phyloP scores from a whole-genome alignment of 2,888 invertebrate genomes.

The Bellardia bayeri region DNA sequence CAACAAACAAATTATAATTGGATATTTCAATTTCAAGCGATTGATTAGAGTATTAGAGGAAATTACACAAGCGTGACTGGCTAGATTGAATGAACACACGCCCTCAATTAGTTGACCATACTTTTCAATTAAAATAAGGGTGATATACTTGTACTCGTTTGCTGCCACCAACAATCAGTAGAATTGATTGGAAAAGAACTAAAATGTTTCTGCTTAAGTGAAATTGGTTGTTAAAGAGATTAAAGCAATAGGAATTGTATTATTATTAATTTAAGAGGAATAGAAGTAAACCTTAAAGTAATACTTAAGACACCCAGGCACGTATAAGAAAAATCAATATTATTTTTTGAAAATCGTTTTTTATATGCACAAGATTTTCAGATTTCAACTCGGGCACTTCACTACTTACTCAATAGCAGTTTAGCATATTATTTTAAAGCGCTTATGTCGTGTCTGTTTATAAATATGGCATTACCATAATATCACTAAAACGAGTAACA shows the following conservation, averaged over 20 bases:
- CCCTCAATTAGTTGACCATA: constrained; percentile 16
- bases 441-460: too few species aligned
- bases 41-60: constrained; percentile 33
- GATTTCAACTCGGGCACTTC: too few species aligned
- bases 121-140: constrained; percentile 43
- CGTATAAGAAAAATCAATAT: not conserved
- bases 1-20: constrained; percentile 53
- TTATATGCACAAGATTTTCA: too few species aligned
- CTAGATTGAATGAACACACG: constrained; percentile 10
- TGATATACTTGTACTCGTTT: not conserved
- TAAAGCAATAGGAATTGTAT: not conserved
- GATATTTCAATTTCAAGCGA: constrained; percentile 50
- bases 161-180: not conserved
- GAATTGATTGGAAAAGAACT: not conserved
- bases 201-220: not conserved
- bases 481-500: too few species aligned
- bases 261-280: constrained; percentile 5
- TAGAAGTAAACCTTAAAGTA: not conserved
- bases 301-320: not conserved
- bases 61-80: constrained; percentile 54
- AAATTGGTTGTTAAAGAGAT: not conserved
- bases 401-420: too few species aligned
- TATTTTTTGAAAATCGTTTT: too few species aligned
- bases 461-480: too few species aligned
- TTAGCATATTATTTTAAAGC: too few species aligned